These are phyloP conservation scores for Fragariocoptes setiger DNA, from an alignment of 1,140 invertebrate genomes.

Conservation along the genomic window DNA sequence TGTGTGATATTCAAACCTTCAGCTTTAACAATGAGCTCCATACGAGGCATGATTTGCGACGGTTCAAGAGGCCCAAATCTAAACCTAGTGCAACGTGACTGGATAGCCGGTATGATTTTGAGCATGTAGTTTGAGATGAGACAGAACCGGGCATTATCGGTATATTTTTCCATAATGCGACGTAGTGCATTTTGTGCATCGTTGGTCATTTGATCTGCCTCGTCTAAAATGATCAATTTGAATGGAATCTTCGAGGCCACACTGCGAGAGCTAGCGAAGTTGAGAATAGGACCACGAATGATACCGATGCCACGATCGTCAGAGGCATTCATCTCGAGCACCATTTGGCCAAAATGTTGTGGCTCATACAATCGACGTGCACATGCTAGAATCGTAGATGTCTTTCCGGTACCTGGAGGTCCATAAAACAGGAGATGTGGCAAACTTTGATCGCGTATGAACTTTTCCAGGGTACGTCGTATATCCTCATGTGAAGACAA, in stretches of 20 bases:
- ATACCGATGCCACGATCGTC: constrained; percentile 95
- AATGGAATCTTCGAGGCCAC: constrained; percentile 59
- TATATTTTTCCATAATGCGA: constrained; percentile 94
- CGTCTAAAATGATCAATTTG: constrained; percentile 91
- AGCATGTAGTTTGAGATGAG: constrained; percentile 95
- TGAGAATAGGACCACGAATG: constrained; percentile 76
- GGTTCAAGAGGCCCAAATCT: constrained; percentile 58
- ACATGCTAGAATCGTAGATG: constrained; percentile 84
- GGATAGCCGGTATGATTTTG: constrained; percentile 90
- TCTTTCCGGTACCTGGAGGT: constrained; percentile 92
- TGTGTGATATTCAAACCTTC: constrained; percentile 64
- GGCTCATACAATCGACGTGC: constrained; percentile 67
- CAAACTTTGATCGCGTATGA: constrained; percentile 62
- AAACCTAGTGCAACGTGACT: constrained; percentile 87
- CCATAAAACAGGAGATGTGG: constrained; percentile 95
- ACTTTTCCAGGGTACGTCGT: constrained; percentile 66
- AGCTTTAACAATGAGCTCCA: constrained; percentile 46
- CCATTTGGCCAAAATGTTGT: constrained; percentile 55
- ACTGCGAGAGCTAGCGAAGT: constrained; percentile 84
- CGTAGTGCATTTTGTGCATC: constrained; percentile 95
- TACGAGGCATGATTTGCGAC: constrained; percentile 52
- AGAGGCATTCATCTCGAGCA: constrained; percentile 58
- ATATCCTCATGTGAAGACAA: constrained; percentile 91
- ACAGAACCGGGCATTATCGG: constrained; percentile 89
- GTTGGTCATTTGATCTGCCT: constrained; percentile 98